Evolutionary conservation across 2,888 invertebrate genomes (phyloP), one percentile per base, ranked within the genome.

Genomic region (Apeira syringaria): DNA sequence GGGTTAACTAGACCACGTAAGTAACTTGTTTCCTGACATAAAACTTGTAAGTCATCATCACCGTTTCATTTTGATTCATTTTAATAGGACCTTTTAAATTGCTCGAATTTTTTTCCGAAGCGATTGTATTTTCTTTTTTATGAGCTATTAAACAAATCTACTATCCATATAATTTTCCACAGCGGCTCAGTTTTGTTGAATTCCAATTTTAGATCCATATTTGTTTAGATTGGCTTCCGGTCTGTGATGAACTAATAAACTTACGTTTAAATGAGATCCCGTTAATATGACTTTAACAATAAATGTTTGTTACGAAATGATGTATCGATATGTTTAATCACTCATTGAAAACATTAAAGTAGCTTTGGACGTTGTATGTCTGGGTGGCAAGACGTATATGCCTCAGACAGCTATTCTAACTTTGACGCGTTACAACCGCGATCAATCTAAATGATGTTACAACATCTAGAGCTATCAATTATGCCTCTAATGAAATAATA

Each of bases 401-500:
- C 36, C 26, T 33, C 22, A 44, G 33, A 44, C 44, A 44, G 33
- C 38, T 43, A 57, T 63, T 63, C 59, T 57, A 46, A 49, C 47
- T 61, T 61, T 70, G 71, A 73, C 68, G 72, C 74, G 67, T 78
- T 75, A 79, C 78, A 78, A 73, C 74, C 80, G 75, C 81, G 67
- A 84, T 85, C 77, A 79, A 83, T 85, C 79, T 78, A 68, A 70
- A 64, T 48, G 64, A 65, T 67, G 74, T 80, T 83, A 77, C 81
- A 80, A 73, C 73, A 77, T 60, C 69, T 68, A 67, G 72, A 73
- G 72, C 82, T 76, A 84, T 85, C 78, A 85, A 84, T 85, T 85
- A 86, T 82, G 64, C 61, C 54, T 74, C 68, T 79, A 83, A 80
- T 81, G 81, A 81, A 82, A 82, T 82, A 81, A 84, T 82, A 71